Percentiles rank a stretch among this genome's conserved stretches.
Evolutionary conservation across 1,140 invertebrate genomes (phyloP).

Genomic region (Papilio helenus): DNA sequence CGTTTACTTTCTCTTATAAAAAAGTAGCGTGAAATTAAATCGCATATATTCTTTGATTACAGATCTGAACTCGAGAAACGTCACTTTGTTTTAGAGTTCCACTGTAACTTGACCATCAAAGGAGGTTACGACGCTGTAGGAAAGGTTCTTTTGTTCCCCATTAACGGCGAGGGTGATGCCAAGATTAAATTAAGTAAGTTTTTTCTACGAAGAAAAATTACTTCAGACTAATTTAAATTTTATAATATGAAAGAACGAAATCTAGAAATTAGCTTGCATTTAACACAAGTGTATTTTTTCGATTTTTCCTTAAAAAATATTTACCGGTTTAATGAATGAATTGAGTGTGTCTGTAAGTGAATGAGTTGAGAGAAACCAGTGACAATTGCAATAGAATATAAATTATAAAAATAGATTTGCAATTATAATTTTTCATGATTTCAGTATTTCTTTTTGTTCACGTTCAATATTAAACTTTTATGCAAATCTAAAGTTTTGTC

Average conservation of each 20-base stretch:
- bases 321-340: too few species aligned
- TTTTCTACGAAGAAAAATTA: background rate
- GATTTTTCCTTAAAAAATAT: too few species aligned
- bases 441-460: too few species aligned
- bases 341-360: too few species aligned
- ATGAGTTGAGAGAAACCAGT: too few species aligned
- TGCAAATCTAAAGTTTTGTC: background rate
- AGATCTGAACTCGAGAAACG: constrained; percentile 74
- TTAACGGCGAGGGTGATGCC: constrained; percentile 73
- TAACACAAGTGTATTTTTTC: too few species aligned
- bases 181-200: constrained; percentile 73
- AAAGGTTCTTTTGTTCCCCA: constrained; percentile 69
- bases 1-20: too few species aligned
- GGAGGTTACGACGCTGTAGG: constrained; percentile 69
- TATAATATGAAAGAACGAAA: background rate
- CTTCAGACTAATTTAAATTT: background rate
- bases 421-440: too few species aligned
- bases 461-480: too few species aligned
- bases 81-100: constrained; percentile 68
- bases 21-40: background rate
- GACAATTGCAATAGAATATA: too few species aligned
- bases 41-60: constrained; percentile 45
- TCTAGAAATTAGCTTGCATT: too few species aligned
- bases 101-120: constrained; percentile 73
- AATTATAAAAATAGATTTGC: too few species aligned